phyloP scores from a whole-genome alignment of 2,113 vertebrate genomes.

The Tychaedon coryphoeus region DNA sequence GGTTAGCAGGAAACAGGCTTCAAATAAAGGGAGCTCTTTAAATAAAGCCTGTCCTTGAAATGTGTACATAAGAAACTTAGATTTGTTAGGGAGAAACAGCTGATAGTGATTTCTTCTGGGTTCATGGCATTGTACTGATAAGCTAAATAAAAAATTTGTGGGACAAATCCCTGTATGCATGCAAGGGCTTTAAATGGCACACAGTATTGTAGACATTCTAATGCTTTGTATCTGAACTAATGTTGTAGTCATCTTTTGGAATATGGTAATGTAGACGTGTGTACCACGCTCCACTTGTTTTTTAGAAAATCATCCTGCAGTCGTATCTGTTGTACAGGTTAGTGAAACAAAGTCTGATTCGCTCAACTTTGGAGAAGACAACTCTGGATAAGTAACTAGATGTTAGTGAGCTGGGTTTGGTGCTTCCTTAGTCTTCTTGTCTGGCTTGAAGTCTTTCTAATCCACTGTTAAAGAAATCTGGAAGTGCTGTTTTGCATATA shows the following conservation, averaged over 20 bases:
- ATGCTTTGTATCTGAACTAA: neutral
- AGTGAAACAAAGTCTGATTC: neutral
- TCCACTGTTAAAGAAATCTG: neutral
- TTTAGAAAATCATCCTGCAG: neutral
- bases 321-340: neutral
- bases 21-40: constrained; percentile 41
- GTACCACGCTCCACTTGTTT: neutral
- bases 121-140: neutral
- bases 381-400: neutral
- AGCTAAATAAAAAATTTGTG: neutral
- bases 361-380: neutral
- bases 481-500: neutral
- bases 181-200: neutral
- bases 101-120: constrained; percentile 45
- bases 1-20: constrained; percentile 40
- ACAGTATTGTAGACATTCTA: neutral
- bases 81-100: constrained; percentile 47
- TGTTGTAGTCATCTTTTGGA: neutral
- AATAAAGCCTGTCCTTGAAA: constrained; percentile 52
- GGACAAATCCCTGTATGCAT: neutral
- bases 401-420: neutral
- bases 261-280: neutral
- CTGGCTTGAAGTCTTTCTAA: neutral
- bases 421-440: neutral
- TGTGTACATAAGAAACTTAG: constrained; percentile 35